phyloP scores from a whole-genome alignment of 1,140 invertebrate genomes.

The Phymorhynchus buccinoides region DNA sequence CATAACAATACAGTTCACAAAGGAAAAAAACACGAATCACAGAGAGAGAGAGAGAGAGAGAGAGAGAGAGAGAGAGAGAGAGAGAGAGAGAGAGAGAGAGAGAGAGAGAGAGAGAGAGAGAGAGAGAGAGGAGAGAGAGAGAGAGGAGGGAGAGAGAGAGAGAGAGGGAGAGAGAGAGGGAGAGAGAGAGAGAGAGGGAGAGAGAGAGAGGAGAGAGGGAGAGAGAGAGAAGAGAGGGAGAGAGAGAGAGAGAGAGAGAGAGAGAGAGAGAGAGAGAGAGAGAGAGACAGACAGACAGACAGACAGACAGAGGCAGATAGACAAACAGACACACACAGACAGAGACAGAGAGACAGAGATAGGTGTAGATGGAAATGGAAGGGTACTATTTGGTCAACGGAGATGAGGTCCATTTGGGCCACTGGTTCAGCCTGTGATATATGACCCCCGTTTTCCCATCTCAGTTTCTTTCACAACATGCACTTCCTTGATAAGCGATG shows the following conservation, averaged over 20 bases:
- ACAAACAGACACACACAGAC: too few species aligned
- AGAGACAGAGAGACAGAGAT: too few species aligned
- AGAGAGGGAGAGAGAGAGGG: background rate
- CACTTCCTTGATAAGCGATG: too few species aligned
- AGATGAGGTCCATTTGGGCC: too few species aligned
- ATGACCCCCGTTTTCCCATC: too few species aligned
- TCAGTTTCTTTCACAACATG: too few species aligned
- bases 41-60: slow-evolving; percentile 1
- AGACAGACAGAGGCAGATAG: too few species aligned
- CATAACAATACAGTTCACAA: too few species aligned
- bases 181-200: slow-evolving; percentile 1
- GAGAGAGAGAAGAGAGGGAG: background rate
- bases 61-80: background rate
- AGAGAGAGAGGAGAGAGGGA: background rate
- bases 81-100: background rate
- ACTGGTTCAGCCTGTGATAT: too few species aligned
- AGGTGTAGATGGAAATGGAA: too few species aligned
- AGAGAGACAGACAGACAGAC: too few species aligned
- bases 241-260: slow-evolving; percentile 38
- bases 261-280: slow-evolving; percentile 43
- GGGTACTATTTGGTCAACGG: too few species aligned
- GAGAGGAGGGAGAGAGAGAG: slow-evolving; percentile 11
- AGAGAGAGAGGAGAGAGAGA: background rate
- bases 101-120: background rate
- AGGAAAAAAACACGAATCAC: background rate